Percentiles rank a stretch among this genome's conserved stretches.
Evolutionary conservation across 2,888 invertebrate genomes (phyloP).

Genomic region (Colostygia pectinataria): DNA sequence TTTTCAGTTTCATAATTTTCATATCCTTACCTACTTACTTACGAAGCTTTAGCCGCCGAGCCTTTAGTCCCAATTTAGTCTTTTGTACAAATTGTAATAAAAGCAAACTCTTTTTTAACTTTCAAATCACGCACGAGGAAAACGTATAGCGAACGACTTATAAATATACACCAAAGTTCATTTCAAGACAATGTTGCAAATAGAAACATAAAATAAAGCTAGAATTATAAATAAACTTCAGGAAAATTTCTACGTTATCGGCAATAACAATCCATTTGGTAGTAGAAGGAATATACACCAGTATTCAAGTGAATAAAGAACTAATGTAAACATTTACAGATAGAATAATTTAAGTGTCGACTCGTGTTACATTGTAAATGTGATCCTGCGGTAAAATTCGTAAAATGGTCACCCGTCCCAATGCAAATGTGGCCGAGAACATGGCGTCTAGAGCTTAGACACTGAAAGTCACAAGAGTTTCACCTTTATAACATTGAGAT

Average conservation of each 20-base stretch:
- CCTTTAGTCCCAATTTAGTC: constrained; percentile 1
- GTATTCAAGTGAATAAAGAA: too few relatives aligned
- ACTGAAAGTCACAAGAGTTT: constrained; percentile 21
- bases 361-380: constrained; percentile 27
- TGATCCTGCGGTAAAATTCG: constrained; percentile 27
- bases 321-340: constrained; percentile 11
- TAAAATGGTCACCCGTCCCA: constrained; percentile 44
- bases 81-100: constrained; percentile 10
- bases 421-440: constrained; percentile 46
- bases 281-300: too few relatives aligned
- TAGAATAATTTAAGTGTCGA: constrained; percentile 11
- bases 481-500: constrained; percentile 20
- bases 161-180: not conserved
- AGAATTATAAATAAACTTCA: not conserved
- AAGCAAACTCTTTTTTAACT: not conserved
- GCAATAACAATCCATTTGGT: constrained; percentile 3
- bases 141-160: not conserved
- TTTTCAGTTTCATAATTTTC: constrained; percentile 13
- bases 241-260: not conserved
- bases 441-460: constrained; percentile 26
- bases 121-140: constrained; percentile 3
- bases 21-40: too few relatives aligned
- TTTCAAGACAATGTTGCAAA: constrained; percentile 9
- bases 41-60: constrained; percentile 5
- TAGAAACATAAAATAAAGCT: constrained; percentile 1